Percentiles rank a stretch among this genome's conserved stretches.
These are phyloP conservation scores for Plutomurus gul DNA, from an alignment of 1,140 invertebrate genomes.

Conservation along the genomic window DNA sequence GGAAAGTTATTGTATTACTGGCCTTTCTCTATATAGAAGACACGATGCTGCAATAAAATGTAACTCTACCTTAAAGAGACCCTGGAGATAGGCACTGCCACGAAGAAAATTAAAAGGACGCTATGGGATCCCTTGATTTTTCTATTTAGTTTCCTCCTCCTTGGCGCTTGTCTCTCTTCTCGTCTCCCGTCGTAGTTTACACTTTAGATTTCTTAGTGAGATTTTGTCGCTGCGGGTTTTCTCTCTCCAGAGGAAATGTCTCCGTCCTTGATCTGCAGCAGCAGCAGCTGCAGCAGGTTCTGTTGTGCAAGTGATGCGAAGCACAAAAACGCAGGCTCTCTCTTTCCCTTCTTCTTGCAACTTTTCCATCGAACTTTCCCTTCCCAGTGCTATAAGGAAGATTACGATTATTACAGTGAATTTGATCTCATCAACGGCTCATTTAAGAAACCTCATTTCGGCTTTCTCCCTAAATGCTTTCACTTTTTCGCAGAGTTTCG, in stretches of 20 bases:
- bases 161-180: background rate
- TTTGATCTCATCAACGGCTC: no score
- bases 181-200: background rate
- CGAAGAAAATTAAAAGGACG: constrained; percentile 24
- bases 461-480: background rate
- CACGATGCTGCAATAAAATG: constrained; percentile 26
- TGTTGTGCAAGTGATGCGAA: background rate
- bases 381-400: no score
- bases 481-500: background rate
- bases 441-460: background rate
- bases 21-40: constrained; percentile 17
- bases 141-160: background rate
- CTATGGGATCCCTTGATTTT: constrained; percentile 28
- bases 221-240: background rate
- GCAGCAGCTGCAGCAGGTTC: background rate
- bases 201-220: constrained; percentile 3
- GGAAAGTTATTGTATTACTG: constrained; percentile 27
- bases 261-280: background rate
- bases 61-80: constrained; percentile 26
- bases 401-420: no score
- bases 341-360: background rate
- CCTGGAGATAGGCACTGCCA: constrained; percentile 25
- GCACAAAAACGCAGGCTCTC: background rate
- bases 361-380: background rate
- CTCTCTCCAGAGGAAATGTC: background rate